Base-by-base conservation (phyloP, 2,797 vertebrate genomes). In the Morus bassanus region DNA sequence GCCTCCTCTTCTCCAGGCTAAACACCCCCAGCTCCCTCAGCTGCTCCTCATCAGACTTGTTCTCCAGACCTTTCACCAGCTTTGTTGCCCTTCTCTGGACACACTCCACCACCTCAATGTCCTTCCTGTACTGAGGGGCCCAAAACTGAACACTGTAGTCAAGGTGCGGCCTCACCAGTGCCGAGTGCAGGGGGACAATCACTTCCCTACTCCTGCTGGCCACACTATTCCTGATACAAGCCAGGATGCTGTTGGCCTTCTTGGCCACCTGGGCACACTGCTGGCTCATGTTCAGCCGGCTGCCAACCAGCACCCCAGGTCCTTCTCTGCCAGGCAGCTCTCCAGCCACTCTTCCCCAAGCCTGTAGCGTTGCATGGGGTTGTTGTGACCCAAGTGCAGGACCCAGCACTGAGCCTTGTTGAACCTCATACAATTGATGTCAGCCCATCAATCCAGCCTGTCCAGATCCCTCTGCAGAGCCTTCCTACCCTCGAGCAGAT, bases 351-450 rank as follows among this genome's bases (percentile, higher is more conserved):
- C 65, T 72, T 18, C 43, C 46, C 33, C 25, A 8, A 25, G 21
- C 13, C 41, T 39, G 10, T 18, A 72, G 46, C 4, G 3, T 5
- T 59, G 56, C 31, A 5, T 7, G 27, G n/a, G 8, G 35, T 21
- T 64, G 19, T 10, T 54, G 21, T 18, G 45, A 5, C 21, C 9
- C 13, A 28, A 18, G 35, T 2, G 31, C 50, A 79, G 50, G 35
- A 43, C 12, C 18, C 2, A 3, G 31, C 50, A 64, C 31, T 17
- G 10, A 5, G 39, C 39, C 61, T 64, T 43, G 28, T 43, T 43
- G 61, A 43, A 43, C 19, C 30, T 37, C 1, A 1, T 15, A 28
- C n/a, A 59, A 6, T 0, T n/a, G 63, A 31, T 13, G 19, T 48
- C 4, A 13, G 45, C 31, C 67, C 41, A 37, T n/a, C 5, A 7